Conservation (phyloP, 2,797 vertebrate species). For the Catamblyrhynchus diadema region DNA sequence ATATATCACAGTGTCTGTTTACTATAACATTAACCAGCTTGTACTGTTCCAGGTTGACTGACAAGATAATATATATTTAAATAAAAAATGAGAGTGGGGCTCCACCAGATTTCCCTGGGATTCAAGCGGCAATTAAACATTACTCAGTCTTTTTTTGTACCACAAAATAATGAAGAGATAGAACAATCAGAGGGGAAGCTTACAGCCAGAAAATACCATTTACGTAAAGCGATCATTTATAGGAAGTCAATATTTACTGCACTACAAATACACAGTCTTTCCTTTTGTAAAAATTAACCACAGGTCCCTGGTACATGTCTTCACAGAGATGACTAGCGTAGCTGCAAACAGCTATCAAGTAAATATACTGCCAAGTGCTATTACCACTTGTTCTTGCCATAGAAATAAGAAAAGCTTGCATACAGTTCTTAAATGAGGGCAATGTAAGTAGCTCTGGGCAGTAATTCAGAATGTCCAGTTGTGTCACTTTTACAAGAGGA, state of each 20-base stretch:
- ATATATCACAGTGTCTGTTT: not conserved
- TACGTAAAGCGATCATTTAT: not conserved
- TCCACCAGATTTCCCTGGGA: conserved; percentile 6
- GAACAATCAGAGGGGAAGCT: not conserved
- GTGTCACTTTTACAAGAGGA: not conserved
- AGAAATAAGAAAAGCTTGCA: conserved; percentile 42
- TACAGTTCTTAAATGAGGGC: conserved; percentile 15
- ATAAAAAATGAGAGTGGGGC: not conserved
- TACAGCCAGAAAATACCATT: not conserved
- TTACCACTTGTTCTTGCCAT: conserved; percentile 1
- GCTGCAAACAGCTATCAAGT: conserved; percentile 25
- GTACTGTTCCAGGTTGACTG: not conserved
- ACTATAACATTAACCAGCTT: not conserved
- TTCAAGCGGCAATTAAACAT: not conserved
- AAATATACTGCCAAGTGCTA: not conserved
- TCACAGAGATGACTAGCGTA: not conserved
- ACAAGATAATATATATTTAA: conserved; percentile 32
- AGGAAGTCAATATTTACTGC: not conserved
- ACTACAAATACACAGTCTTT: not conserved
- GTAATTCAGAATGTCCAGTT: conserved; percentile 10
- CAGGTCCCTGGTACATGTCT: not conserved
- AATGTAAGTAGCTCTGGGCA: conserved; percentile 30
- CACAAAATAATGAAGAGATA: not conserved
- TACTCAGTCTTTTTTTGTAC: conserved; percentile 7
- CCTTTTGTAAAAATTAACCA: not conserved